These are phyloP conservation scores for Eilema depressum DNA, from an alignment of 2,888 invertebrate species.

Conservation along the genomic window DNA sequence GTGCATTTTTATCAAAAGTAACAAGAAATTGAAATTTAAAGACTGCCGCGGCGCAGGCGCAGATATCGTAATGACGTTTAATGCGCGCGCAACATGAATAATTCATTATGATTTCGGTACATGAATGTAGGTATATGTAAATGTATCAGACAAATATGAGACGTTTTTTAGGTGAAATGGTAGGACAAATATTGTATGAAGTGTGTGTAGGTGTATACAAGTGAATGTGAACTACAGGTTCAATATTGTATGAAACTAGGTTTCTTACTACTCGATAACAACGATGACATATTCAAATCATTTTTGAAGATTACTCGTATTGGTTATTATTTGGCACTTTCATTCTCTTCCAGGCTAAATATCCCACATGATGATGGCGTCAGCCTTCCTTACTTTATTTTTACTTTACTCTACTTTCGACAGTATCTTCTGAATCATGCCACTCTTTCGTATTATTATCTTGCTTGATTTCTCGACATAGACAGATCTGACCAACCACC, in stretches of 20 bases:
- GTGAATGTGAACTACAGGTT: slow-evolving; percentile 3
- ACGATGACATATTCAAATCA: neutral
- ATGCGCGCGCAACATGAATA: slow-evolving; percentile 61
- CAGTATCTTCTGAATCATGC: too few relatives aligned
- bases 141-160: slow-evolving; percentile 42
- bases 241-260: slow-evolving; percentile 14
- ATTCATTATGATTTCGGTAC: slow-evolving; percentile 59
- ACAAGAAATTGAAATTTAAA: slow-evolving; percentile 63
- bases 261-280: neutral
- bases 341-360: too few relatives aligned
- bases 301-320: neutral
- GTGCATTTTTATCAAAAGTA: slow-evolving; percentile 43
- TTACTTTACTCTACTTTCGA: too few relatives aligned
- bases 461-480: too few relatives aligned
- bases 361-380: too few relatives aligned
- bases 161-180: slow-evolving; percentile 40
- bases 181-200: slow-evolving; percentile 39
- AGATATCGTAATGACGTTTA: slow-evolving; percentile 62
- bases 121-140: slow-evolving; percentile 44
- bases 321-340: neutral
- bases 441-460: too few relatives aligned
- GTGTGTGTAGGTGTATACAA: slow-evolving; percentile 19
- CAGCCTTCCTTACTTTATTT: too few relatives aligned
- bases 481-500: too few relatives aligned
- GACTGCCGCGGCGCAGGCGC: slow-evolving; percentile 44